These are phyloP conservation scores for Cyclophora punctaria DNA, from an alignment of 2,888 invertebrate species.

Conservation along the genomic window DNA sequence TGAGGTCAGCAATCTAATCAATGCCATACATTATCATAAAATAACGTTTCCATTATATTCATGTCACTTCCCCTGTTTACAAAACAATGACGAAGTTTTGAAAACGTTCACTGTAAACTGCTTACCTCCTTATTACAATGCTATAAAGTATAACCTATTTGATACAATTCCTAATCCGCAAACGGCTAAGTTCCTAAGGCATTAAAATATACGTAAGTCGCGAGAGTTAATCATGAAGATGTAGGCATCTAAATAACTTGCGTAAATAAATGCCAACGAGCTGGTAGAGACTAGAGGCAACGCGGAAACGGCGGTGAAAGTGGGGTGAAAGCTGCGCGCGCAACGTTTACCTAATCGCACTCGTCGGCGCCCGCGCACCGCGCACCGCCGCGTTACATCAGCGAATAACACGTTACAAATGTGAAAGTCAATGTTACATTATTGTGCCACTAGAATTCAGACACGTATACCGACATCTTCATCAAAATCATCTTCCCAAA, in stretches of 20 bases:
- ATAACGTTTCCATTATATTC: too few relatives aligned
- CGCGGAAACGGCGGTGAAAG: constrained; percentile 70
- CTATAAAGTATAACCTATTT: too few relatives aligned
- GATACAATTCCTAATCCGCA: too few relatives aligned
- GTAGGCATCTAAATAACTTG: constrained; percentile 25
- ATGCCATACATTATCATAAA: too few relatives aligned
- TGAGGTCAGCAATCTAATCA: too few relatives aligned
- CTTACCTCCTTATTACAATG: too few relatives aligned
- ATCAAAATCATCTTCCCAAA: too few relatives aligned
- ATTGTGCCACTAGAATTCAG: constrained; percentile 26
- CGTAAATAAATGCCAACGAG: constrained; percentile 32
- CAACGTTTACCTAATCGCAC: constrained; percentile 68
- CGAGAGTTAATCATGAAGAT: constrained; percentile 7
- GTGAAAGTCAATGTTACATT: constrained; percentile 74
- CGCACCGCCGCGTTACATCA: constrained; percentile 42
- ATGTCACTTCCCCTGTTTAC: too few relatives aligned
- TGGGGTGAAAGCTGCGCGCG: constrained; percentile 67
- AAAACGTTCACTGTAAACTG: too few relatives aligned
- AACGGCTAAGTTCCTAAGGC: too few relatives aligned
- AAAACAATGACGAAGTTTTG: too few relatives aligned
- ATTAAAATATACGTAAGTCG: too few relatives aligned
- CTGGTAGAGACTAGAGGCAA: constrained; percentile 33
- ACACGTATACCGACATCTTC: neutral
- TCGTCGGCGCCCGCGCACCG: constrained; percentile 12
- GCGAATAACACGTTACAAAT: constrained; percentile 42